Evolutionary conservation across 2,113 vertebrate species (phyloP), one percentile per base, ranked within the genome.

Genomic region (Psettodes erumei): DNA sequence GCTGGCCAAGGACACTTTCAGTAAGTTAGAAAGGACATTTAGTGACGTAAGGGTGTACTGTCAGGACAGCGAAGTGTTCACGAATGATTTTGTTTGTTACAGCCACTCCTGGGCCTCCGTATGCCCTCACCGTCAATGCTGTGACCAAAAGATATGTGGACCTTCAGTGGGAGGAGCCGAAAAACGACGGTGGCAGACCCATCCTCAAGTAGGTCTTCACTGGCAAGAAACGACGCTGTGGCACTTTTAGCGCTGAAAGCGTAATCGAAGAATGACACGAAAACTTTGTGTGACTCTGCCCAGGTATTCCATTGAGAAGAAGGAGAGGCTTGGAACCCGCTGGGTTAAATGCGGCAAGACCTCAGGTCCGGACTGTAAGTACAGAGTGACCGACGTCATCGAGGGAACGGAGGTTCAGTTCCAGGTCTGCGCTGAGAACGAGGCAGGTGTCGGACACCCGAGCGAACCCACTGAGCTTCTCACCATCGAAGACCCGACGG

Each of bases 401-500:
- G 98, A 99, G 93, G 98, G 98, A 59, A 98, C 94, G 66, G 98
- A 99, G 62, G 98, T 99, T 53, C 98, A 99, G 81, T 99, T 99
- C 91, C 96, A 97, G 87, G 96, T 98, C 81, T 85, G 95, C 15
- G 98, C 98, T 86, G 98, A 99, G 93, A 99, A 99, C 58, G 98
- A 99, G 93, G 98, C 97, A 73, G 98, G 98, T 16, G 87, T 93
- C 59, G 98, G 98, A 69, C 97, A 99, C 79, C 96, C 98, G 4
- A 98, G 98, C 75, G 98, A 99, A 90, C 97, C 98, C 80, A 99
- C 98, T 0, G 98, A 99, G 87, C 94, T 99, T 51, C 78, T 99
- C 54, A 90, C 94, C 40, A 95, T 99, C 86, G 96, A 98, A 91
- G 98, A 99, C 77, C 96, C 98, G 65, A 98, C 93, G 91, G 95